These are phyloP conservation scores for Lophochroa leadbeateri DNA, from an alignment of 2,113 vertebrate species.

Conservation along the genomic window DNA sequence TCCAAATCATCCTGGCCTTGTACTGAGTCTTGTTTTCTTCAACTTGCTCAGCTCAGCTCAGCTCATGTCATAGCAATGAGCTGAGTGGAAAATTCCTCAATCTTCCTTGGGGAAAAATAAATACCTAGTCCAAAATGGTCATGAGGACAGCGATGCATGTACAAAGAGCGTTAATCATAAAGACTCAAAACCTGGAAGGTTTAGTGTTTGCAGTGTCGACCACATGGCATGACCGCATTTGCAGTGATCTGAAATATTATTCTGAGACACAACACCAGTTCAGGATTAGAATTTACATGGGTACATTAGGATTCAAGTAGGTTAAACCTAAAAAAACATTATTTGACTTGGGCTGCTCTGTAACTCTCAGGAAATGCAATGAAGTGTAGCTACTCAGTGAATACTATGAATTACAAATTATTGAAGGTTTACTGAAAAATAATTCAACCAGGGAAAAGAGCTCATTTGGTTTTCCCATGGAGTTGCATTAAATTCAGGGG, in stretches of 20 bases:
- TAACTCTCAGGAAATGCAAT: not conserved
- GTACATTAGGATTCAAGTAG: not conserved
- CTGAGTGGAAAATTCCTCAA: not conserved
- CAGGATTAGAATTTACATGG: not conserved
- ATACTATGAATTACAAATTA: not conserved
- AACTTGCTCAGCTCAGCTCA: not conserved
- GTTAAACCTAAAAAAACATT: not conserved
- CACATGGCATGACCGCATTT: accelerated
- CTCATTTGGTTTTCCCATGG: not conserved
- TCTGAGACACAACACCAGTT: not conserved
- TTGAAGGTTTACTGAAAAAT: not conserved
- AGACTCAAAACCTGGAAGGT: not conserved
- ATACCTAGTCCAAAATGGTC: not conserved
- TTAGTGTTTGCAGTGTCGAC: not conserved
- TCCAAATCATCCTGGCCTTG: not conserved
- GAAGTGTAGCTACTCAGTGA: not conserved
- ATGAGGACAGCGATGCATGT: not conserved
- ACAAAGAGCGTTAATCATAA: not conserved
- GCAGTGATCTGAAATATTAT: not conserved
- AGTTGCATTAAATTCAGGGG: not conserved
- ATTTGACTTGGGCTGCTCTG: not conserved
- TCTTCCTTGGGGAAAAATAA: not conserved
- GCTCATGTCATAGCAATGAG: not conserved
- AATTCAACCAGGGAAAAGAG: not conserved
- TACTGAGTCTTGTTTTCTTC: not conserved